Evolutionary conservation across 2,113 vertebrate species (phyloP).

Genomic region (Gnathonemus longibarbis): DNA sequence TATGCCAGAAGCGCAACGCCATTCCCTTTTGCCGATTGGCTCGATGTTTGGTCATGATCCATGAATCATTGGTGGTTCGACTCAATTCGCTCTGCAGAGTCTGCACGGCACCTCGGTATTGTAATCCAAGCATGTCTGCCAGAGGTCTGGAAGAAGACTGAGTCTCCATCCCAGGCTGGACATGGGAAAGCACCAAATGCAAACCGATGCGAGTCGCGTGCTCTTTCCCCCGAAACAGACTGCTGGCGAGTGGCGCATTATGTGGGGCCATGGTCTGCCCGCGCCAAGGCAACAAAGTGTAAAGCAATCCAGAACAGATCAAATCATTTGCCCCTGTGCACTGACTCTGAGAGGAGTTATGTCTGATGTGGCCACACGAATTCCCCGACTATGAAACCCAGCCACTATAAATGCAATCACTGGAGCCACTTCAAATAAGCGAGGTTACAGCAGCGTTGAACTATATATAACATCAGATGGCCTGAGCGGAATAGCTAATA

Average conservation of each 20-base stretch:
- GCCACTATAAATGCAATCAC: conserved; percentile 39
- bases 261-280: background rate
- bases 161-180: conserved; percentile 10
- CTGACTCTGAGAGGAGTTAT: conserved; percentile 26
- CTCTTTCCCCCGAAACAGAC: conserved; percentile 28
- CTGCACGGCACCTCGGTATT: conserved; percentile 17
- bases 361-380: conserved; percentile 33
- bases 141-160: conserved; percentile 7
- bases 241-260: conserved; percentile 20
- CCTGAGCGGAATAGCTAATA: conserved; percentile 33
- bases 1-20: background rate
- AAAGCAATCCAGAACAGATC: conserved; percentile 29
- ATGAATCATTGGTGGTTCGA: background rate
- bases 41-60: background rate
- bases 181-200: conserved; percentile 18
- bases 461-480: conserved; percentile 29
- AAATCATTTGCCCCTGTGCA: conserved; percentile 33
- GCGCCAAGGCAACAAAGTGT: conserved; percentile 22
- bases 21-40: background rate
- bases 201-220: conserved; percentile 20
- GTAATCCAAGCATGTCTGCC: background rate
- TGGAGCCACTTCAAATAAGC: conserved; percentile 34
- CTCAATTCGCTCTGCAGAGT: conserved; percentile 6
- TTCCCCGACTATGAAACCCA: conserved; percentile 31
- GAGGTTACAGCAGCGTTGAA: conserved; percentile 39